Evolutionary conservation across 2,888 invertebrate species (phyloP).

Genomic region (Nymphalis urticae): DNA sequence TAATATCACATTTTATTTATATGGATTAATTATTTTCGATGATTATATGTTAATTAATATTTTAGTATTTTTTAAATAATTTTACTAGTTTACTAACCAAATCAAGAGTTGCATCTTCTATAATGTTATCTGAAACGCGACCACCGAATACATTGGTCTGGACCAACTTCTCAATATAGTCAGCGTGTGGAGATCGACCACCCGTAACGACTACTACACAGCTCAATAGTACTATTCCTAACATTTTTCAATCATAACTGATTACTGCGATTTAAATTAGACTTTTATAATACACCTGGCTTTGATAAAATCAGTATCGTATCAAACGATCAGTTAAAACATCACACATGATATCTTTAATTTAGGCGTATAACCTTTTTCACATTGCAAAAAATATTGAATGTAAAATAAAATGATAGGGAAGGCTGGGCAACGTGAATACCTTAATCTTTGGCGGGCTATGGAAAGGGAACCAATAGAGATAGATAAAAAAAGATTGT

Average conservation of each 20-base stretch:
- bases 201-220: slow-evolving; percentile 40
- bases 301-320: background rate
- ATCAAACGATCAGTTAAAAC: background rate
- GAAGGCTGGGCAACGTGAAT: too few relatives aligned
- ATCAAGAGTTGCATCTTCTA: slow-evolving; percentile 64
- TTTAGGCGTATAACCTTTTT: background rate
- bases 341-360: background rate
- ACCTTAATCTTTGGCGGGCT: too few relatives aligned
- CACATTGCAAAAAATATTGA: too few relatives aligned
- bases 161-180: slow-evolving; percentile 49
- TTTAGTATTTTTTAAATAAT: background rate
- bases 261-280: background rate
- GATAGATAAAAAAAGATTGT: too few relatives aligned
- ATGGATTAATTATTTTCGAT: too few relatives aligned
- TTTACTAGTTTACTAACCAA: slow-evolving; percentile 56
- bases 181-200: slow-evolving; percentile 50
- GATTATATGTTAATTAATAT: too few relatives aligned
- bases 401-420: too few relatives aligned
- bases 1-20: background rate
- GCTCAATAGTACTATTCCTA: slow-evolving; percentile 36
- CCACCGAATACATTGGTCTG: slow-evolving; percentile 38
- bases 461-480: too few relatives aligned
- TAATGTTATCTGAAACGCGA: slow-evolving; percentile 56
- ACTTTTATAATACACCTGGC: background rate
- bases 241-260: slow-evolving; percentile 39